Evolutionary conservation across 2,113 vertebrate genomes (phyloP).

Genomic region (Butorides virescens): DNA sequence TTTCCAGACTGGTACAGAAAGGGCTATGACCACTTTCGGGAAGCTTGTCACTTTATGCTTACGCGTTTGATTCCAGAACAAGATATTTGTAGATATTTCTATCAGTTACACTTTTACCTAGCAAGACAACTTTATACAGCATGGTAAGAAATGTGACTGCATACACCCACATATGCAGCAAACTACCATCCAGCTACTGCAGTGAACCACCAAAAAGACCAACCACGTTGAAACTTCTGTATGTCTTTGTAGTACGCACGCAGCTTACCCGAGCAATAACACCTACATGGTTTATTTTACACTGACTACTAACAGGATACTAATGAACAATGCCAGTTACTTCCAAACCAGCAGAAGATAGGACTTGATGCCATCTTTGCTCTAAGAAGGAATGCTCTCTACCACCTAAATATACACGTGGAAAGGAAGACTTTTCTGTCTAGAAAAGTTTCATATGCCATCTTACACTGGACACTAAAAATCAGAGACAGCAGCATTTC

Average conservation of each 20-base stretch:
- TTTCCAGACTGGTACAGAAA: background rate
- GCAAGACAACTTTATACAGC: background rate
- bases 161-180: background rate
- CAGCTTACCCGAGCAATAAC: accelerated
- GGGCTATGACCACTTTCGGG: background rate
- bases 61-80: background rate
- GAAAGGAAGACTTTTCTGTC: background rate
- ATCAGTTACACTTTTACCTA: background rate
- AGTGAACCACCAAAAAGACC: background rate
- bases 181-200: background rate
- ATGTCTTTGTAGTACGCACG: background rate
- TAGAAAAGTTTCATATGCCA: background rate
- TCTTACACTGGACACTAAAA: background rate
- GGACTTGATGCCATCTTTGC: background rate
- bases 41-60: background rate
- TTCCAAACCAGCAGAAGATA: background rate
- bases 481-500: background rate
- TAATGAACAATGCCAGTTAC: background rate
- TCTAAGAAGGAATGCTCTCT: background rate
- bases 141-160: background rate
- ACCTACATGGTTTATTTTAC: background rate
- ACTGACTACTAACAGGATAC: background rate
- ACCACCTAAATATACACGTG: background rate
- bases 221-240: background rate
- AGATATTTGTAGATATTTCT: background rate